Percentiles rank a stretch among this genome's conserved stretches.
phyloP scores from a whole-genome alignment of 92 coral and sea anemone genomes.

The Zoanthus solanderi region DNA sequence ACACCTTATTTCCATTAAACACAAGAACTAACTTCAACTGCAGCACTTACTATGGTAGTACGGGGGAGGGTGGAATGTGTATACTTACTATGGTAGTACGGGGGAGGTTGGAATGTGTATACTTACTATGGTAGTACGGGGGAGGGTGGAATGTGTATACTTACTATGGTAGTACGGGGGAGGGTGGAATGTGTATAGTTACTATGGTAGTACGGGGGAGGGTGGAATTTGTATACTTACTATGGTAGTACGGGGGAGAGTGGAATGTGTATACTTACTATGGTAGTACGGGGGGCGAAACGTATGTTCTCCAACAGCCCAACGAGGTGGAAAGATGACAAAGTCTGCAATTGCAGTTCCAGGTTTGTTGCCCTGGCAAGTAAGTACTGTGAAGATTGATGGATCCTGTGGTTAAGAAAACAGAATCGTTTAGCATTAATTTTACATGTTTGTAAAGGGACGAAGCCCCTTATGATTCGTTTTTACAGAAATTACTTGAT shows the following conservation, averaged over 20 bases:
- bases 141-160: neutral
- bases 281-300: constrained; percentile 98
- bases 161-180: too few relatives aligned
- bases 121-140: neutral
- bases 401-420: constrained; percentile 77
- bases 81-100: neutral
- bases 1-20: neutral
- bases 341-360: constrained; percentile 98
- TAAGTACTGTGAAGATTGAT: constrained; percentile 92
- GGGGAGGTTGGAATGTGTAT: too few relatives aligned
- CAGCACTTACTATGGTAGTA: constrained; percentile 46
- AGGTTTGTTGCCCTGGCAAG: constrained; percentile 92
- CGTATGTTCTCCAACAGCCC: constrained; percentile 95
- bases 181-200: neutral
- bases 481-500: too few relatives aligned
- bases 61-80: neutral
- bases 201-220: too few relatives aligned
- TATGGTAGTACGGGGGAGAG: too few relatives aligned
- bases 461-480: too few relatives aligned
- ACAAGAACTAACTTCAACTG: neutral
- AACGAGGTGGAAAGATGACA: constrained; percentile 97
- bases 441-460: too few relatives aligned
- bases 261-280: constrained; percentile 64
- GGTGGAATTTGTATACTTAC: too few relatives aligned
- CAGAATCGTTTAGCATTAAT: too few relatives aligned